A percentile compares a stretch with the other conserved stretches of the same genome.
phyloP scores from a whole-genome alignment of 2,888 invertebrate genomes.

The Pseudococcus viburni region DNA sequence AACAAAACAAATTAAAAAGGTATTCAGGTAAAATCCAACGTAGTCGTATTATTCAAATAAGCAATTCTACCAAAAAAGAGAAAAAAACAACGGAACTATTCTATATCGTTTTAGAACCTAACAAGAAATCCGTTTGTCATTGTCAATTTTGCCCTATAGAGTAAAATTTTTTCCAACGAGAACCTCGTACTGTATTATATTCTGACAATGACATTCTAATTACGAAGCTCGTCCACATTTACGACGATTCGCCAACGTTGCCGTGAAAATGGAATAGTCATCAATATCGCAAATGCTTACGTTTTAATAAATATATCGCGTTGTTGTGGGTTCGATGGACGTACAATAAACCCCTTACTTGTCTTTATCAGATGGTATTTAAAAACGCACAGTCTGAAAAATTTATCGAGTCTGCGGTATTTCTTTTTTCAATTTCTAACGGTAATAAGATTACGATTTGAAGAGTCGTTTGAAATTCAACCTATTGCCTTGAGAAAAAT shows the following conservation, averaged over 20 bases:
- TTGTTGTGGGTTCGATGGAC: neutral
- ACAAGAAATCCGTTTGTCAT: conserved; percentile 18
- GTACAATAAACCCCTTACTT: neutral
- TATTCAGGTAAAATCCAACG: neutral
- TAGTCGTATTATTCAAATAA: neutral
- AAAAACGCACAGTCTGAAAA: neutral
- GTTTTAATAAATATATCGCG: neutral
- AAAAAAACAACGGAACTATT: neutral
- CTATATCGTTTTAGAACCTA: conserved; percentile 2
- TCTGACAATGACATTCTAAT: conserved; percentile 7
- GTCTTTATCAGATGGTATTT: neutral
- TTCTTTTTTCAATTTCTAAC: neutral
- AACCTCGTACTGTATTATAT: neutral
- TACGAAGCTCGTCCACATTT: conserved; percentile 1
- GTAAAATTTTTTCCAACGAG: neutral
- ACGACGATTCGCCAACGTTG: neutral
- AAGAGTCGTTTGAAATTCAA: neutral
- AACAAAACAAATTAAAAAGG: conserved; percentile 31
- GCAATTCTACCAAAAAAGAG: neutral
- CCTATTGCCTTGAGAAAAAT: neutral
- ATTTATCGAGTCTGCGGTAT: neutral
- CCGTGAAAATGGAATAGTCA: neutral
- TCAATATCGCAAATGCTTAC: conserved; percentile 17
- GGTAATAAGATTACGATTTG: neutral
- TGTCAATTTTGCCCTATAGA: conserved; percentile 3